phyloP scores from a whole-genome alignment of 2,888 invertebrate genomes.

The Augiades crinisus region DNA sequence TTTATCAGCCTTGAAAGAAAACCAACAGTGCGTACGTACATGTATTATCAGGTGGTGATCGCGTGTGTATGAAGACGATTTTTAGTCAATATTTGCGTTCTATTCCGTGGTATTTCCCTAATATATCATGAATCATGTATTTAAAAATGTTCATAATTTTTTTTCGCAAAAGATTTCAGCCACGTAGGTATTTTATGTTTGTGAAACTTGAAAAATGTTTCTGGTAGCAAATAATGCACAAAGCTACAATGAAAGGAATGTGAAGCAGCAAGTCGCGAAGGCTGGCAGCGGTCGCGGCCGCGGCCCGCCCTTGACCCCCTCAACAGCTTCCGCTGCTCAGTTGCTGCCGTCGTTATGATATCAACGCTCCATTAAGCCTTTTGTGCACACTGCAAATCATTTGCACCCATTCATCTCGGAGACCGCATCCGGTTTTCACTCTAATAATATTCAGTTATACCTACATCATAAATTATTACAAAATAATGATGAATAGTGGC shows the following conservation, averaged over 20 bases:
- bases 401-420: constrained; percentile 13
- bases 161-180: too few species aligned
- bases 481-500: too few species aligned
- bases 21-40: constrained; percentile 7
- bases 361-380: constrained; percentile 38
- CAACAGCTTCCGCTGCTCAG: constrained; percentile 45
- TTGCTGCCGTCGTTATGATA: constrained; percentile 41
- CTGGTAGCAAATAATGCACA: constrained; percentile 36
- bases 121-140: too few species aligned
- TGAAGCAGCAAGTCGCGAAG: constrained; percentile 24
- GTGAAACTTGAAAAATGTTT: background rate
- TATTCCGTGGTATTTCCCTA: too few species aligned
- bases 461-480: too few species aligned
- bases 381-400: constrained; percentile 27
- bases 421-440: background rate
- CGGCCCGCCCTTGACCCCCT: constrained; percentile 61
- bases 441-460: background rate
- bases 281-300: constrained; percentile 44
- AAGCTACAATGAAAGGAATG: constrained; percentile 31
- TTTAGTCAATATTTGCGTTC: too few species aligned
- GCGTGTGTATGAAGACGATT: too few species aligned
- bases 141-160: too few species aligned
- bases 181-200: background rate
- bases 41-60: constrained; percentile 13
- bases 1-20: constrained; percentile 26